Evolutionary conservation across 2,888 invertebrate species (phyloP).

Genomic region (Aspidiotus rigidus): DNA sequence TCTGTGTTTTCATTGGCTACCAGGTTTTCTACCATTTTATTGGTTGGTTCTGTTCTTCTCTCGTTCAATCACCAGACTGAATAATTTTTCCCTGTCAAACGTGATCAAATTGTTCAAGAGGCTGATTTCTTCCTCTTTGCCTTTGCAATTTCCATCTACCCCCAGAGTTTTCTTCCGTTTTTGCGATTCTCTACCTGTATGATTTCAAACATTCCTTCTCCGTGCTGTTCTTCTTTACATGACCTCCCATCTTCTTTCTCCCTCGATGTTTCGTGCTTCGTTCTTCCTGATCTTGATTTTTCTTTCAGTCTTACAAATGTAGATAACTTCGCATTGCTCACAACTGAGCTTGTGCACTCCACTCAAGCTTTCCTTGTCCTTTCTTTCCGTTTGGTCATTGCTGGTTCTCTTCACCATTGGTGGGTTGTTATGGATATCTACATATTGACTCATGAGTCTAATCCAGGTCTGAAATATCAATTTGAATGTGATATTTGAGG

Average conservation of each 20-base stretch:
- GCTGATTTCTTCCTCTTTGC: not conserved
- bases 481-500: no score
- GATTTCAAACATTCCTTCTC: not conserved
- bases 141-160: not conserved
- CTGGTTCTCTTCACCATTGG: no score
- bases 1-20: not conserved
- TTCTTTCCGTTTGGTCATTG: no score
- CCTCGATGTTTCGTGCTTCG: not conserved
- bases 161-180: not conserved
- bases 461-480: no score
- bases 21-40: no score
- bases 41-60: no score
- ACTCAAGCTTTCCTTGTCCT: no score
- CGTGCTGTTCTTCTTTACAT: not conserved
- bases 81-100: not conserved
- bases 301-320: not conserved
- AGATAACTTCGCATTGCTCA: not conserved
- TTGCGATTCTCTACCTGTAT: not conserved
- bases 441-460: no score
- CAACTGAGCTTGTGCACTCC: no score
- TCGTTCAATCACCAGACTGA: no score
- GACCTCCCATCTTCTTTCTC: not conserved
- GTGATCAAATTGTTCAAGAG: not conserved
- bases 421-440: no score
- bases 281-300: not conserved